Evolutionary conservation across 37 sponge, comb jelly and placozoan genomes (phyloP), one percentile per base, ranked within the genome.

Genomic region (Tethya wilhelma): DNA sequence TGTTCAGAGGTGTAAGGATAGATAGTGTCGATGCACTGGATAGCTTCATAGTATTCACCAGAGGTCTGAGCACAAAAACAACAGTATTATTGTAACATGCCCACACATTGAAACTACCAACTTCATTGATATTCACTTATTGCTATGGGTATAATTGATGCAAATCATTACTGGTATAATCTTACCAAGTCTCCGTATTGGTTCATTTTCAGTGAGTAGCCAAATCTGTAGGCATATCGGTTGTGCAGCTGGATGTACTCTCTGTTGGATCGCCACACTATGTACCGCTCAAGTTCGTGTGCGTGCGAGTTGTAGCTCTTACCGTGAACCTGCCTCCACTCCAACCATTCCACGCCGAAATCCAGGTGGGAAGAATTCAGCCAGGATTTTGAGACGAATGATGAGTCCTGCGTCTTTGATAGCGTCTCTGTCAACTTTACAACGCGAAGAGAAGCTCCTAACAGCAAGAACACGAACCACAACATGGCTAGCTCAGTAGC

Each of bases 121-220:
- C n/a, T n/a, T n/a, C n/a, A n/a, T n/a, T n/a, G n/a, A n/a, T n/a
- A n/a, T n/a, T n/a, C n/a, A n/a, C n/a, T n/a, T n/a, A n/a, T n/a
- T n/a, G n/a, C n/a, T n/a, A n/a, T n/a, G n/a, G n/a, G n/a, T n/a
- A n/a, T n/a, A n/a, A n/a, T n/a, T n/a, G n/a, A n/a, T n/a, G n/a
- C n/a, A 49, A 14, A 9, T 49, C 53, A 49, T 49, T 49, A 49
- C 28, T 19, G 62, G 28, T 12, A 59, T 5, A 59, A n/a, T n/a
- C 86, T 70, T 37, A 90, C 90, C 87, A 91, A 46, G 53, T 91
- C 91, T 44, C 83, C 91, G 58, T 74, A 86, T 29, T 77, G 44
- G 68, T 91, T 91, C 87, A 91, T 78, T 14, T 46, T 75, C 17
- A 86, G 74, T 23, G 83, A 69, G 81, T 68, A 91, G 0, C 91